Conservation (phyloP, 2,888 invertebrate species). For the Cephus runcator region DNA sequence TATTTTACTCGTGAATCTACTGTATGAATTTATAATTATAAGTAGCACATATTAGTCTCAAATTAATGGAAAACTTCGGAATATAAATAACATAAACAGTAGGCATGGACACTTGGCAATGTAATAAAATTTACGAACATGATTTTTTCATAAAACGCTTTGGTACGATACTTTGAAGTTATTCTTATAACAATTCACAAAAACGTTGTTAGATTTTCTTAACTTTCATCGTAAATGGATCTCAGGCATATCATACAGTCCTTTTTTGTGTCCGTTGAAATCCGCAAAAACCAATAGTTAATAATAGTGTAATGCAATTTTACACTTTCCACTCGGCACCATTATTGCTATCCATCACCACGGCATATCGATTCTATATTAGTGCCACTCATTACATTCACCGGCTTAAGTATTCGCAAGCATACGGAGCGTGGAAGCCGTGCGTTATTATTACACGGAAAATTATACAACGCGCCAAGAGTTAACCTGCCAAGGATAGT, state of each 20-base stretch:
- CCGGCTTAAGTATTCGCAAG: neutral
- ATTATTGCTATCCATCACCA: neutral
- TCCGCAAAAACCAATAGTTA: neutral
- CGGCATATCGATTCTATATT: neutral
- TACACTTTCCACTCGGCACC: neutral
- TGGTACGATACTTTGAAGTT: too few species aligned
- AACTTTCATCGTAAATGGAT: neutral
- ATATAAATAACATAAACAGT: neutral
- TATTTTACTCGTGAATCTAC: too few species aligned
- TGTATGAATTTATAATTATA: too few species aligned
- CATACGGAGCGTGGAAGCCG: neutral
- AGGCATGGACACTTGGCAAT: neutral
- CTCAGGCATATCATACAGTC: neutral
- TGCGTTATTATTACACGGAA: neutral
- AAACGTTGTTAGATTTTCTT: too few species aligned
- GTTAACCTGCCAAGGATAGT: neutral
- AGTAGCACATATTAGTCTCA: neutral
- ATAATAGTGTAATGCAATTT: neutral
- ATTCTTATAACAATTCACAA: too few species aligned
- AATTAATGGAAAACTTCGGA: neutral
- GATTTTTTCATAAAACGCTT: too few species aligned
- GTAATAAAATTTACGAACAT: neutral
- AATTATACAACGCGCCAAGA: neutral
- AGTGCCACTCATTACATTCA: neutral
- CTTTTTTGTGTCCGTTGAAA: neutral